Conservation (phyloP, 2,797 vertebrate species). For the Premnoplex brunnescens region DNA sequence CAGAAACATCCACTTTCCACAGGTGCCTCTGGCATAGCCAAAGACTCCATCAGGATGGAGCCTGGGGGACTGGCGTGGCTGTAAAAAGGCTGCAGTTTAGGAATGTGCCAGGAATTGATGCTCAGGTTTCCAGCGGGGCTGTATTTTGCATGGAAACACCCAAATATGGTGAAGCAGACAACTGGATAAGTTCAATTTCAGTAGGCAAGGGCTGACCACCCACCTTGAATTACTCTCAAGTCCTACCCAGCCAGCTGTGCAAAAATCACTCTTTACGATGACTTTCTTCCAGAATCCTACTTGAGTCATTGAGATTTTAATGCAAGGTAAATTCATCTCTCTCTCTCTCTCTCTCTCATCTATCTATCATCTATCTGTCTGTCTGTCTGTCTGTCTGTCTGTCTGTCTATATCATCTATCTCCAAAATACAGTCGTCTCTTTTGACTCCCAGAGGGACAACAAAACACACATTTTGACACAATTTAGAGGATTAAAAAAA, state of each 20-base stretch:
- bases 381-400: neutral
- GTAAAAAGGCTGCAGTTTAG: neutral
- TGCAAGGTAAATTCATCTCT: neutral
- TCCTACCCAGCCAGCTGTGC: constrained; percentile 15
- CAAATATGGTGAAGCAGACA: neutral
- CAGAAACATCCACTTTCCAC: constrained; percentile 36
- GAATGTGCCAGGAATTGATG: neutral
- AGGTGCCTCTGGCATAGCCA: constrained; percentile 75
- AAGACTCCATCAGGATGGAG: constrained; percentile 59
- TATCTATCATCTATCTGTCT: neutral
- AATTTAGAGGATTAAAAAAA: neutral
- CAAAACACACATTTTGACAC: neutral
- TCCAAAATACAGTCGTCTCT: neutral
- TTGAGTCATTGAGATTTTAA: neutral
- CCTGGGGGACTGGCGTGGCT: constrained; percentile 41
- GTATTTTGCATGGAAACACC: neutral
- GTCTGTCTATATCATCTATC: neutral
- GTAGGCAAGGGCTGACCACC: constrained; percentile 47
- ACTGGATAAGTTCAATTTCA: neutral
- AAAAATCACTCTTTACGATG: neutral
- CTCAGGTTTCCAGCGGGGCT: neutral
- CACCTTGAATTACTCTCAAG: constrained; percentile 20
- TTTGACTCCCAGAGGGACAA: neutral
- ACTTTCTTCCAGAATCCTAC: neutral
- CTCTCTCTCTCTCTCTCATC: neutral